phyloP scores from a whole-genome alignment of 2,888 invertebrate species.

The Melinaea menophilus region DNA sequence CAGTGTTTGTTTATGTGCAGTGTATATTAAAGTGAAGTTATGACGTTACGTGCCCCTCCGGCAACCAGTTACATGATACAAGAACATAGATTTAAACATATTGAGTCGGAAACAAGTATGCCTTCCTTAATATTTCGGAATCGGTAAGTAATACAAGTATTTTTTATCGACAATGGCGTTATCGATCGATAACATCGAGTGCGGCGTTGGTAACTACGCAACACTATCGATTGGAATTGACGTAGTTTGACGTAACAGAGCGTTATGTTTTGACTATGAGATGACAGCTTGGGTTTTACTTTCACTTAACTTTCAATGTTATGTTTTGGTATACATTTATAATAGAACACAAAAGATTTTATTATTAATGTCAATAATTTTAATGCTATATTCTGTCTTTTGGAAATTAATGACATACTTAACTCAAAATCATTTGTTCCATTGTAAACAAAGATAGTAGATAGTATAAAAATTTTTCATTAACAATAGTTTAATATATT shows the following conservation, averaged over 20 bases:
- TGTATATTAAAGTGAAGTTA: conserved; percentile 68
- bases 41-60: conserved; percentile 75
- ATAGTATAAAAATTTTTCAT: too few species aligned
- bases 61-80: conserved; percentile 70
- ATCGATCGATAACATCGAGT: conserved; percentile 35
- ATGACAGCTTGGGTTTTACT: conserved; percentile 28
- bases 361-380: too few species aligned
- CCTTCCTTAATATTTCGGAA: conserved; percentile 81
- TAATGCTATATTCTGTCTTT: too few species aligned
- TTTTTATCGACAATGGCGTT: conserved; percentile 33
- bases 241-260: conserved; percentile 32
- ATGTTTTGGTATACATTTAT: neutral
- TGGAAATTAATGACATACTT: too few species aligned
- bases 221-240: conserved; percentile 49
- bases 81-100: conserved; percentile 69
- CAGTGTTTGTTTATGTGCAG: conserved; percentile 51
- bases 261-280: conserved; percentile 28
- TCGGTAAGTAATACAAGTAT: conserved; percentile 73
- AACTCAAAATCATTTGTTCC: too few species aligned
- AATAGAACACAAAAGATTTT: neutral
- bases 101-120: conserved; percentile 71
- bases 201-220: conserved; percentile 42
- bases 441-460: too few species aligned
- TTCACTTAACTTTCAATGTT: conserved; percentile 18
- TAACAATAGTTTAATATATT: neutral